Conservation (phyloP, 1,140 invertebrate species). For the Gerris buenoi region DNA sequence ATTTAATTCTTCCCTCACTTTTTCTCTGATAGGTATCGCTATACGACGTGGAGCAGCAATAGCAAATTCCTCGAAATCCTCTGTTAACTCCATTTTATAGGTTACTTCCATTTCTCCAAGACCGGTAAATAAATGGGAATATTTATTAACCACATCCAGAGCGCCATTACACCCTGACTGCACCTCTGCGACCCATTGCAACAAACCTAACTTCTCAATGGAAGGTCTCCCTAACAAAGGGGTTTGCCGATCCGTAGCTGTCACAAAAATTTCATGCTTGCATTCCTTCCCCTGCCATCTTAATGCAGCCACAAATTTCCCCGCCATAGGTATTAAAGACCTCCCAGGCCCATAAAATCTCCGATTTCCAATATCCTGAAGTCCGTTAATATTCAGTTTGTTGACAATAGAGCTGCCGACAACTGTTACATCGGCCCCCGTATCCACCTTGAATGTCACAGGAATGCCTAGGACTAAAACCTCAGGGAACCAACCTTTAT, state of each 20-base stretch:
- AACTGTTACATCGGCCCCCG: neutral
- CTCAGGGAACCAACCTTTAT: neutral
- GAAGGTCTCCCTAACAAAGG: neutral
- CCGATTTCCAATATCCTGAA: neutral
- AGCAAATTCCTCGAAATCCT: neutral
- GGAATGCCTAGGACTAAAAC: neutral
- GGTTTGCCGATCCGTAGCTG: neutral
- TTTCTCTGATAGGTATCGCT: neutral
- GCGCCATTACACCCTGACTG: neutral
- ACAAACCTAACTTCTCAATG: neutral
- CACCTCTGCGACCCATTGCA: neutral
- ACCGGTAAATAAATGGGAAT: neutral
- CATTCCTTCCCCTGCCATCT: neutral
- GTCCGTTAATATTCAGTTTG: neutral
- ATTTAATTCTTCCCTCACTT: neutral
- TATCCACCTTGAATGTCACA: neutral
- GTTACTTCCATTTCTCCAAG: neutral
- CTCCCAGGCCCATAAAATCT: neutral
- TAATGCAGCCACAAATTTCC: neutral
- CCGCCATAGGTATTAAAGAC: neutral
- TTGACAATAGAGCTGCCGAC: neutral
- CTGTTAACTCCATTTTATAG: neutral
- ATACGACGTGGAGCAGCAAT: neutral
- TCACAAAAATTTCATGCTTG: neutral
- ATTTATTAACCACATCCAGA: neutral